Conservation (phyloP, 2,797 vertebrate species). For the Geotrypetes seraphini region DNA sequence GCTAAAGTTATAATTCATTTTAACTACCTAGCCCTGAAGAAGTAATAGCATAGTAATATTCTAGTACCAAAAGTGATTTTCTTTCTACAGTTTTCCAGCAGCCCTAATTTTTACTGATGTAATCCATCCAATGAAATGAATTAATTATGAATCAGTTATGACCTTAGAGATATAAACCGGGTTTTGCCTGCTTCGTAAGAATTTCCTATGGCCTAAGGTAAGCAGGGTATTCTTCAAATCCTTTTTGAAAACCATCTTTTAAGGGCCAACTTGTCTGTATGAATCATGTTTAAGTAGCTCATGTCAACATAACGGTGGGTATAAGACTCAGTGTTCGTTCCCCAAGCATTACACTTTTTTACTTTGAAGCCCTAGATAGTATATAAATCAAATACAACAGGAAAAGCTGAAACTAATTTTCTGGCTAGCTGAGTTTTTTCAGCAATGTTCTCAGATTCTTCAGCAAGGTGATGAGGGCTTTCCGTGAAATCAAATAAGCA, state of each 20-base stretch:
- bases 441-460: conserved; percentile 22
- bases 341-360: conserved; percentile 13
- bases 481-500: conserved; percentile 33
- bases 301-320: conserved; percentile 10
- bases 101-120: too few relatives aligned
- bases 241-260: conserved; percentile 2
- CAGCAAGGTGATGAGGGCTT: conserved; percentile 31
- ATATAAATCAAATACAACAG: conserved; percentile 39
- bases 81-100: too few relatives aligned
- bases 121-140: too few relatives aligned
- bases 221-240: too few relatives aligned
- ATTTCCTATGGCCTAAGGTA: too few relatives aligned
- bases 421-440: conserved; percentile 24
- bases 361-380: conserved; percentile 27
- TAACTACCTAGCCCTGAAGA: too few relatives aligned
- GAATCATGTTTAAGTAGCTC: conserved; percentile 35
- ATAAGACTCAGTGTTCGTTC: conserved; percentile 28
- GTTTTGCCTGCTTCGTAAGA: too few relatives aligned
- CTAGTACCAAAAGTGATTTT: too few relatives aligned
- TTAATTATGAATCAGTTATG: too few relatives aligned
- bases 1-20: too few relatives aligned
- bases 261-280: conserved; percentile 12
- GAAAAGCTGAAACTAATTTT: conserved; percentile 28
- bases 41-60: too few relatives aligned
- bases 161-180: too few relatives aligned